Conservation (phyloP, 2,797 vertebrate genomes). For the Sebastes matsubarae region DNA sequence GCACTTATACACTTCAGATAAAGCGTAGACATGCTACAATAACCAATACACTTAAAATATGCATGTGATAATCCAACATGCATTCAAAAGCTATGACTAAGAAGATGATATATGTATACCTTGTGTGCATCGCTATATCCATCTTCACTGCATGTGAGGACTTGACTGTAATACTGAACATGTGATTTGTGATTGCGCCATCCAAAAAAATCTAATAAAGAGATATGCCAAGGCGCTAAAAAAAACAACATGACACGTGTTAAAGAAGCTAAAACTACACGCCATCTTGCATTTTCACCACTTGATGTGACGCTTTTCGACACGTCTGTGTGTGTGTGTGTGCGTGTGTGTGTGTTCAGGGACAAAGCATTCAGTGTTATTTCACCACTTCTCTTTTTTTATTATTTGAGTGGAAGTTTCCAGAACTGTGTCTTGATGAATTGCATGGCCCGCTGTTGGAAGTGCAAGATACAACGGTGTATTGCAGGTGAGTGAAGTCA, state of each 20-base stretch:
- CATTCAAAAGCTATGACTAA: slow-evolving; percentile 16
- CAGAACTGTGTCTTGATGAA: slow-evolving; percentile 74
- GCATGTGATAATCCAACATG: slow-evolving; percentile 17
- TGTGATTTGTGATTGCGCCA: slow-evolving; percentile 10
- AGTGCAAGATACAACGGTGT: slow-evolving; percentile 75
- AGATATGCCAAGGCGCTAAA: slow-evolving; percentile 1
- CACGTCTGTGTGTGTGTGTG: slow-evolving; percentile 42
- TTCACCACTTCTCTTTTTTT: slow-evolving; percentile 53
- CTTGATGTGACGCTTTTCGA: slow-evolving; percentile 59
- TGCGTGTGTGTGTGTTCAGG: slow-evolving; percentile 45
- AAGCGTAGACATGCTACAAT: slow-evolving; percentile 8
- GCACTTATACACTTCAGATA: neutral
- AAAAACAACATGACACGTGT: slow-evolving; percentile 36
- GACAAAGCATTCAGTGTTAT: slow-evolving; percentile 64
- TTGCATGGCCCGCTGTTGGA: slow-evolving; percentile 77
- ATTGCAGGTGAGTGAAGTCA: slow-evolving; percentile 82
- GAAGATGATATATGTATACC: slow-evolving; percentile 27
- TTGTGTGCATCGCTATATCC: neutral
- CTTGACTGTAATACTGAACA: slow-evolving; percentile 6
- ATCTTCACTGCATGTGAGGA: neutral
- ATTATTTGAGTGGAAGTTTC: slow-evolving; percentile 61
- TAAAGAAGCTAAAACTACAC: slow-evolving; percentile 63
- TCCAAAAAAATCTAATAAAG: neutral
- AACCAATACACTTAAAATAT: slow-evolving; percentile 32
- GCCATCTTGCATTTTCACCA: slow-evolving; percentile 66